These are phyloP conservation scores for Orthonevra nobilis DNA, from an alignment of 2,888 invertebrate species.

Conservation along the genomic window DNA sequence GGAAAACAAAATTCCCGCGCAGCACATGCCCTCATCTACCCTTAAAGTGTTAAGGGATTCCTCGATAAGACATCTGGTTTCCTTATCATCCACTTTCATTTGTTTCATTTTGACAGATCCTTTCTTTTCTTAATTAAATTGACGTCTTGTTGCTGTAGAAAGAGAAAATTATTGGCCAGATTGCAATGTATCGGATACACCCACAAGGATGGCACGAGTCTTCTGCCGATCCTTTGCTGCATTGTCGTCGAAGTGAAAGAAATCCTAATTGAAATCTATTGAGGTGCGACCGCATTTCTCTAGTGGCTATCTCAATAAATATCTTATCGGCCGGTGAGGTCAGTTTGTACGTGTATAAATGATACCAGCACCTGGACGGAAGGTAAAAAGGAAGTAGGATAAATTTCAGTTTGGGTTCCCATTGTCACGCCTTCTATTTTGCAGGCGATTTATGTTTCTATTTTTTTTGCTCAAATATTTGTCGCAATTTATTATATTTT, in stretches of 20 bases:
- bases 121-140: conserved; percentile 25
- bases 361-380: conserved; percentile 62
- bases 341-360: background rate
- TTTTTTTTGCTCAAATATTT: conserved; percentile 54
- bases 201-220: conserved; percentile 47
- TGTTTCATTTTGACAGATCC: conserved; percentile 41
- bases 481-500: conserved; percentile 60
- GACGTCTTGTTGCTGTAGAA: conserved; percentile 19
- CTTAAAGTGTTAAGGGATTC: conserved; percentile 57
- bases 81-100: conserved; percentile 29
- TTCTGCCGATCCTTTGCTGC: conserved; percentile 17
- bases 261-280: conserved; percentile 67
- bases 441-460: conserved; percentile 23
- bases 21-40: conserved; percentile 37
- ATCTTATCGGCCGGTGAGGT: conserved; percentile 43
- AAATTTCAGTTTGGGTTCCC: conserved; percentile 52
- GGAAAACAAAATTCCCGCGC: conserved; percentile 39
- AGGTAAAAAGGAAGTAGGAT: conserved; percentile 49
- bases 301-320: conserved; percentile 59
- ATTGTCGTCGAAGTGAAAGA: conserved; percentile 45
- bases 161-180: conserved; percentile 63
- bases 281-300: conserved; percentile 61
- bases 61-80: conserved; percentile 47
- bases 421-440: conserved; percentile 57
- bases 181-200: conserved; percentile 56